These are phyloP conservation scores for Xyliphius kryptos DNA, from an alignment of 2,113 vertebrate genomes.

Conservation along the genomic window DNA sequence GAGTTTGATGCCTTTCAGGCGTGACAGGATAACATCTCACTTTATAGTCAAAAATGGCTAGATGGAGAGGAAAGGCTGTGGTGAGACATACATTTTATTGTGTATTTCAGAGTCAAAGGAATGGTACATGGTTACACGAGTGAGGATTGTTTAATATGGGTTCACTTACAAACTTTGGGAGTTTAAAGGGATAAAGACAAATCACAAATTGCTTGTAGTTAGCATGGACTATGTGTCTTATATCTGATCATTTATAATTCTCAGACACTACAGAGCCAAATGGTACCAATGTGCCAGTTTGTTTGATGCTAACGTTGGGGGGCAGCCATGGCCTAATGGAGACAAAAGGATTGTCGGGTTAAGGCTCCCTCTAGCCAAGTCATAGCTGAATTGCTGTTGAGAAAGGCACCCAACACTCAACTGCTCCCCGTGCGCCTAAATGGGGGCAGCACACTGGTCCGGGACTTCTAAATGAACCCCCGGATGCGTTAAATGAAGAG, in stretches of 20 bases:
- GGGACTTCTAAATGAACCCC: no score
- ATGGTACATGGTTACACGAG: background rate
- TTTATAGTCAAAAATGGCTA: background rate
- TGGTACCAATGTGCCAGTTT: background rate
- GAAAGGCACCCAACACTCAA: no score
- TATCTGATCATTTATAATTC: background rate
- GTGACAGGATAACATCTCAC: background rate
- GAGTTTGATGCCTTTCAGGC: background rate
- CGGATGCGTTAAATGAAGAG: no score
- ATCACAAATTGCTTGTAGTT: background rate
- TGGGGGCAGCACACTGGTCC: no score
- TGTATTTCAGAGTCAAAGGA: slow-evolving; percentile 1
- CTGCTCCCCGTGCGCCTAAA: no score
- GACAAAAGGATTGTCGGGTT: no score
- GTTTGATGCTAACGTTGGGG: slow-evolving; percentile 11
- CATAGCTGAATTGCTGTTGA: no score
- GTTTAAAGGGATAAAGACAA: background rate
- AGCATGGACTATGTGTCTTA: slow-evolving; percentile 3
- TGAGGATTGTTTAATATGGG: background rate
- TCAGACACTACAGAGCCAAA: slow-evolving; percentile 1
- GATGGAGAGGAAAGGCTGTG: slow-evolving; percentile 1
- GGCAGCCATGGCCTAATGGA: no score
- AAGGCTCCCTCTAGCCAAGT: no score
- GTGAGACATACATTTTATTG: background rate
- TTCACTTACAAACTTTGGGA: background rate